Evolutionary conservation across 1,140 invertebrate genomes (phyloP).

Genomic region (Aphaenogaster rudis): DNA sequence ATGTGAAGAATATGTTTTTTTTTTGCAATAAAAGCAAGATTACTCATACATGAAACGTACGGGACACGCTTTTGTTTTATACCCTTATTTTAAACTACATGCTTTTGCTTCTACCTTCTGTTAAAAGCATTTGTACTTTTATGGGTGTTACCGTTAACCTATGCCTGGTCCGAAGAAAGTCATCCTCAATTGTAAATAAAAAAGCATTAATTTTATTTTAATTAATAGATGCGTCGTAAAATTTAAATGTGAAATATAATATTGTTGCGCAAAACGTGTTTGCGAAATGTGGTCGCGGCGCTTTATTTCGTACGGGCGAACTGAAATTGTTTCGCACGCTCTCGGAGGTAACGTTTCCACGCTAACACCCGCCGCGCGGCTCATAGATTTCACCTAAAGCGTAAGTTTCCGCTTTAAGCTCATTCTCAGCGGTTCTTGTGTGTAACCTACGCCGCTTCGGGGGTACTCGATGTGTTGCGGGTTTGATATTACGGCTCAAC

Average conservation of each 20-base stretch:
- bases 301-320: not conserved
- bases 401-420: constrained; percentile 59
- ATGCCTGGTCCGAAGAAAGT: not conserved
- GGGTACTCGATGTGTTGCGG: constrained; percentile 71
- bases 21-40: constrained; percentile 13
- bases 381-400: constrained; percentile 45
- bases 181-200: not conserved
- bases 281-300: not conserved
- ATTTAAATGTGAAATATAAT: not conserved
- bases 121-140: constrained; percentile 13
- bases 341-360: not conserved
- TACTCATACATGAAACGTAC: constrained; percentile 21
- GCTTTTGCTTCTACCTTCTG: constrained; percentile 35
- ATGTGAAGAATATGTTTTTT: constrained; percentile 13
- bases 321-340: not conserved
- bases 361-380: not conserved
- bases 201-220: not conserved
- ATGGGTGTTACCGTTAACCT: not conserved
- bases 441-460: constrained; percentile 60
- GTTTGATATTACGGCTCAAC: constrained; percentile 77
- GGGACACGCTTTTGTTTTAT: not conserved
- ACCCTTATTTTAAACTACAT: constrained; percentile 32
- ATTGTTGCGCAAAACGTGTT: not conserved
- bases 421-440: constrained; percentile 62
- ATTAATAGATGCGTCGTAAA: not conserved